Evolutionary conservation across 37 sponge, comb jelly and placozoan species (phyloP).

Genomic region (Mnemiopsis leidyi): DNA sequence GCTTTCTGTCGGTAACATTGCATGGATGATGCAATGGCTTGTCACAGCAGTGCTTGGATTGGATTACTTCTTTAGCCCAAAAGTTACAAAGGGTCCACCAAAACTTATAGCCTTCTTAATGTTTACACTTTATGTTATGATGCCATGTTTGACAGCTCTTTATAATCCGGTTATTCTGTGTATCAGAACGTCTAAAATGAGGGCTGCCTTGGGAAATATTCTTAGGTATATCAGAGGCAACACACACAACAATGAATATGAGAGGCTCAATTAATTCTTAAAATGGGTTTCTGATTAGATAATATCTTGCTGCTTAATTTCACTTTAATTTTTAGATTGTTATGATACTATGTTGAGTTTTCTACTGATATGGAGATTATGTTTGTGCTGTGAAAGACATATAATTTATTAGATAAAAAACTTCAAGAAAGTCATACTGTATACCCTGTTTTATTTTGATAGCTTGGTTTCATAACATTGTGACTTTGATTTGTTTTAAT

Average conservation of each 20-base stretch:
- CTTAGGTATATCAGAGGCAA: neutral
- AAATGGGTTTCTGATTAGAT: too few relatives aligned
- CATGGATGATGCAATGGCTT: neutral
- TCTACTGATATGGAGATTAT: too few relatives aligned
- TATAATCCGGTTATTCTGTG: neutral
- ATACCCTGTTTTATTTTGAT: too few relatives aligned
- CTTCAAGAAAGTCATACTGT: too few relatives aligned
- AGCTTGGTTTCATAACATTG: too few relatives aligned
- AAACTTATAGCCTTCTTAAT: neutral
- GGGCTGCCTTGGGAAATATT: neutral
- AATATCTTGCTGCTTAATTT: too few relatives aligned
- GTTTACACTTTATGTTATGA: conserved; percentile 6
- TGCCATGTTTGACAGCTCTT: neutral
- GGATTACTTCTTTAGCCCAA: neutral
- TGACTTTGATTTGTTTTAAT: too few relatives aligned
- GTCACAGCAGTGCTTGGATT: neutral
- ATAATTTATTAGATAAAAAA: too few relatives aligned
- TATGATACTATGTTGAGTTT: too few relatives aligned
- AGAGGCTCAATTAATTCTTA: neutral
- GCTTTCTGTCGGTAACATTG: neutral
- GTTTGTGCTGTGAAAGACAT: too few relatives aligned
- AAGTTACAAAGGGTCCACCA: neutral
- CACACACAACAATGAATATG: neutral
- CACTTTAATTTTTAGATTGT: too few relatives aligned
- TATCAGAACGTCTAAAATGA: neutral